Percentiles rank a stretch among this genome's conserved stretches.
These are phyloP conservation scores for Pantelozetes paolii DNA, from an alignment of 2,888 invertebrate genomes.

Conservation along the genomic window DNA sequence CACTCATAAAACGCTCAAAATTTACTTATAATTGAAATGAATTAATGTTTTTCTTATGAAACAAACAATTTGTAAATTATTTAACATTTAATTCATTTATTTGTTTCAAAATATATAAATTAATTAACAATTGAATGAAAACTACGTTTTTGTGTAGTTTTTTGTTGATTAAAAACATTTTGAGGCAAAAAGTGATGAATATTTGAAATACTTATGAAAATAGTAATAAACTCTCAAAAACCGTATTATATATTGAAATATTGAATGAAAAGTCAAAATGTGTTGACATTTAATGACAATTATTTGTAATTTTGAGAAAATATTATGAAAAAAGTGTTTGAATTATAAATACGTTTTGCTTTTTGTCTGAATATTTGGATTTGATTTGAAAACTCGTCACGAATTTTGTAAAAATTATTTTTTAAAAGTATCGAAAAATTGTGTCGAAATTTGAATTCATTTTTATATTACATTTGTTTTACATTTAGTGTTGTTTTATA, in stretches of 20 bases:
- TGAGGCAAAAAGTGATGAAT: constrained; percentile 14
- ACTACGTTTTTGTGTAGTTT: neutral
- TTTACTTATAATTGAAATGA: neutral
- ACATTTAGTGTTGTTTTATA: neutral
- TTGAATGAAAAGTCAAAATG: constrained; percentile 2
- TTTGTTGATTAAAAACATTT: neutral
- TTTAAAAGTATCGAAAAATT: neutral
- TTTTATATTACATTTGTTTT: constrained; percentile 22
- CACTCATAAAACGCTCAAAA: constrained; percentile 19
- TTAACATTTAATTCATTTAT: constrained; percentile 19
- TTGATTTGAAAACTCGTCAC: constrained; percentile 3
- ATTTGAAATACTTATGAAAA: no score
- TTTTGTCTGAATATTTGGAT: neutral
- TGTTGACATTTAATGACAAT: neutral
- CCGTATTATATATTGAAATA: constrained; percentile 27
- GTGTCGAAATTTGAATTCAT: neutral
- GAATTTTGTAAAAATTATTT: constrained; percentile 18
- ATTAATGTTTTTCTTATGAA: constrained; percentile 8
- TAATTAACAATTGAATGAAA: neutral
- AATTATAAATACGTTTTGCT: constrained; percentile 1
- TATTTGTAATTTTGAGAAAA: constrained; percentile 11
- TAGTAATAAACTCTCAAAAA: constrained; percentile 30
- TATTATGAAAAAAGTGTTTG: constrained; percentile 10
- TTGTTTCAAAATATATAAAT: neutral
- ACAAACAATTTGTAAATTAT: neutral